Base-by-base conservation (phyloP, 2,888 invertebrate species). In the Caenorhabditis panamensis region DNA sequence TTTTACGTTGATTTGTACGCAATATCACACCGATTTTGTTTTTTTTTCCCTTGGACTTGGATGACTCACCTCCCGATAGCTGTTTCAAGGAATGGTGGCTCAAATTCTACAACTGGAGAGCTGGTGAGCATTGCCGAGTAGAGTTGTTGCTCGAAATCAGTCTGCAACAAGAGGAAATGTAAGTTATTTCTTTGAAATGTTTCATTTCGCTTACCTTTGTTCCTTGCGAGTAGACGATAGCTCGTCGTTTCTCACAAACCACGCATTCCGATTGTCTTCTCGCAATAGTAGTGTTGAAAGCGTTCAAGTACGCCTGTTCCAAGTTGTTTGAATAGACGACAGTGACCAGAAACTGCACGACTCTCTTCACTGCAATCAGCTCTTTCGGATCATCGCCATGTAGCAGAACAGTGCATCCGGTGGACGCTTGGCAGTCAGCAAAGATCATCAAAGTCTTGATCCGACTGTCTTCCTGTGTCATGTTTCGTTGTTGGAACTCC, bases 241-340 rank as follows among this genome's bases (percentile, higher is more conserved):
- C 79, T 22, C 84, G 49, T 44, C 85, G 67, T n/a, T 78, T 79
- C 41, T 83, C 84, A 54, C 86, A 86, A 22, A 83, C 82, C 18
- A 81, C 67, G 51, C 87, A 85, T 24, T 79, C 78, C 6, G 84
- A 87, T 53, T 76, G 79, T 63, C 82, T 72, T 56, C 84, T 66
- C 0, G 85, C 85, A 20, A 86, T 64, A 8, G 75, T 78, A n/a
- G 76, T 67, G 66, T 84, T 83, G 82, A 89, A 90, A 51, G 88
- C 61, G 1, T 85, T 82, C 49, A 95, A 92, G 91, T 96, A 97
- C 0, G 96, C 95, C 88, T 95, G 94, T 91, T 99, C 98, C 53
- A 97, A 92, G 61, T 95, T 94, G 94, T 96, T 95, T 88, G 97
- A 97, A 91, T 97, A 97, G 44, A 94, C 94, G 0, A 95, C 94